These are phyloP conservation scores for Varroa destructor DNA, from an alignment of 1,140 invertebrate genomes.

Conservation along the genomic window DNA sequence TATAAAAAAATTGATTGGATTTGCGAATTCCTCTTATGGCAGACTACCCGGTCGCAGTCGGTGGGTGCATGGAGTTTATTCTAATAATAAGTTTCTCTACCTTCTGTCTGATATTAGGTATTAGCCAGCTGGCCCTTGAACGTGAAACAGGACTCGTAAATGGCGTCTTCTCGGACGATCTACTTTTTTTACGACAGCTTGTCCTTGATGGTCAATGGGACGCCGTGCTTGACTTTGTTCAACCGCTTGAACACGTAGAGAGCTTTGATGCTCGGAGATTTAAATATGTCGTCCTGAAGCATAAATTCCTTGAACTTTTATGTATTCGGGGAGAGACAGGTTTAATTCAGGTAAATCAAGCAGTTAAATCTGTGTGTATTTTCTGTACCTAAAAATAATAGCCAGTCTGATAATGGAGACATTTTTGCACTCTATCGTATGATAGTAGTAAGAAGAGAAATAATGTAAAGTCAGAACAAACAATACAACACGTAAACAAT, in stretches of 20 bases:
- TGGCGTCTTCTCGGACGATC: slow-evolving; percentile 71
- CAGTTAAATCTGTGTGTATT: neutral
- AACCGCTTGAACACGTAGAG: slow-evolving; percentile 71
- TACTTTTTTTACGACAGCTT: slow-evolving; percentile 69
- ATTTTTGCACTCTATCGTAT: too few relatives aligned
- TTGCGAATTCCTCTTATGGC: too few relatives aligned
- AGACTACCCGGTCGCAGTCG: too few relatives aligned
- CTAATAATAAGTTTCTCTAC: neutral
- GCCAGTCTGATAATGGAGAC: too few relatives aligned
- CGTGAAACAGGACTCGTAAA: slow-evolving; percentile 90
- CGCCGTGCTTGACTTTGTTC: slow-evolving; percentile 86
- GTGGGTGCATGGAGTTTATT: too few relatives aligned
- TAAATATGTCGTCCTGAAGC: slow-evolving; percentile 65
- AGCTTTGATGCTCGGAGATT: slow-evolving; percentile 59
- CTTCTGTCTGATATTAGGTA: slow-evolving; percentile 44
- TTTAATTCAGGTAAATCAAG: neutral
- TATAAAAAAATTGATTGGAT: too few relatives aligned
- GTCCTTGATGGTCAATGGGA: slow-evolving; percentile 97
- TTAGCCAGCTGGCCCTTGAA: slow-evolving; percentile 79
- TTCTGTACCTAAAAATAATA: neutral
- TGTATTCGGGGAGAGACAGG: slow-evolving; percentile 79
- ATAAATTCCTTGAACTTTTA: slow-evolving; percentile 84
- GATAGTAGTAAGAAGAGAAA: too few relatives aligned
- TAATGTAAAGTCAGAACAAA: too few relatives aligned
- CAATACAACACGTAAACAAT: too few relatives aligned